phyloP scores from a whole-genome alignment of 2,113 vertebrate species.

The Hemiprocne comata region DNA sequence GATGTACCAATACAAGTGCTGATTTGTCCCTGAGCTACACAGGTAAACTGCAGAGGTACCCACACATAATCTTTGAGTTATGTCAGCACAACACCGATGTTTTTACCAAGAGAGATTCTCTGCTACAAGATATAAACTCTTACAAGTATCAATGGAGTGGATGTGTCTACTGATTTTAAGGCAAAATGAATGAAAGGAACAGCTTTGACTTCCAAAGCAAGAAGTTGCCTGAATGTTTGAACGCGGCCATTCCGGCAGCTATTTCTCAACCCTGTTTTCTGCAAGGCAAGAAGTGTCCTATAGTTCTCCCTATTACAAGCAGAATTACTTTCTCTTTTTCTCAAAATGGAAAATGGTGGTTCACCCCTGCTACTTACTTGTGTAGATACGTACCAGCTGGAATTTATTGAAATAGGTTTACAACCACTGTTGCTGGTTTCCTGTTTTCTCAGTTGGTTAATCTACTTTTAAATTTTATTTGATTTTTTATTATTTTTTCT shows the following conservation, averaged over 20 bases:
- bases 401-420: neutral
- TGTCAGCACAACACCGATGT: neutral
- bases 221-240: neutral
- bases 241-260: neutral
- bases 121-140: neutral
- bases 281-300: neutral
- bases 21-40: neutral
- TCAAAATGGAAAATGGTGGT: neutral
- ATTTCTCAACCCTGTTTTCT: neutral
- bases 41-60: neutral
- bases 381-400: neutral
- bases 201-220: neutral
- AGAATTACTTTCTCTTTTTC: neutral
- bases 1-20: neutral
- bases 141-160: neutral
- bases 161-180: neutral
- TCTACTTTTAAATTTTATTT: neutral
- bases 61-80: neutral
- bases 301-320: neutral
- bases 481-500: neutral
- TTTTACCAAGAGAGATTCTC: neutral
- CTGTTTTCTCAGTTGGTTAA: neutral
- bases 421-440: accelerated
- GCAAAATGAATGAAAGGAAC: neutral
- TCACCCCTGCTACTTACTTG: neutral